Base-by-base conservation (phyloP, 2,888 invertebrate genomes). In the Dolichomitus sp. region DNA sequence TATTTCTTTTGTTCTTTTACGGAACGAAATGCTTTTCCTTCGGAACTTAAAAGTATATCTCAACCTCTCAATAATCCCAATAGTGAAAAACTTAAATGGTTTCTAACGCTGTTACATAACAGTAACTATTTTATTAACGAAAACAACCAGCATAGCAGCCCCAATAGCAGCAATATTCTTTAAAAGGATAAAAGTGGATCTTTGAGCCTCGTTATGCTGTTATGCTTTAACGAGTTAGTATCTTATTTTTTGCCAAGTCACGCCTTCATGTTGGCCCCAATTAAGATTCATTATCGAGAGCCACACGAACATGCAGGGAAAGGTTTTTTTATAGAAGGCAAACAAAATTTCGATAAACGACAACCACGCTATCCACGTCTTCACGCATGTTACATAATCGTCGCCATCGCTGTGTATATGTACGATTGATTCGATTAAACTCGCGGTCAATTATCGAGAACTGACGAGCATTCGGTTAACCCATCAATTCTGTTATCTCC, bases 401-500 rank as follows among this genome's bases (percentile, higher is more conserved):
- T 14, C 27, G 42, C 45, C 57, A 72, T 72, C 30, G 45, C 45
- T 45, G 50, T 57, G 59, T 17, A 42, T 19, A 33, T 42, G 27
- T 11, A 50, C 14, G 48, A 61, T 68, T 65, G 45, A 76, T 66
- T 50, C 50, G 40, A 72, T 81, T 72, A 57, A 70, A 66, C 30
- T 63, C 6, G 54, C 57, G 66, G 66, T 76, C 57, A 57, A 76
- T 76, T 76, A 76, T 66, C 75, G 66, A 76, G 14, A 45, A 57
- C 19, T 57, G 75, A 66, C 48, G 50, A 42, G 45, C 54, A 14
- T 14, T 45, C 68, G 19, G 57, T 68, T 76, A 63, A 40, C 40
- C 70, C 42, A 54, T 65, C 27, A n/a, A 72, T 57, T 54, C 45
- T 48, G n/a, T 79, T 72, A 72, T 66, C 54, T 48, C 45, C 65